These are phyloP conservation scores for Datnioides undecimradiatus DNA, from an alignment of 2,113 vertebrate species.

Conservation along the genomic window DNA sequence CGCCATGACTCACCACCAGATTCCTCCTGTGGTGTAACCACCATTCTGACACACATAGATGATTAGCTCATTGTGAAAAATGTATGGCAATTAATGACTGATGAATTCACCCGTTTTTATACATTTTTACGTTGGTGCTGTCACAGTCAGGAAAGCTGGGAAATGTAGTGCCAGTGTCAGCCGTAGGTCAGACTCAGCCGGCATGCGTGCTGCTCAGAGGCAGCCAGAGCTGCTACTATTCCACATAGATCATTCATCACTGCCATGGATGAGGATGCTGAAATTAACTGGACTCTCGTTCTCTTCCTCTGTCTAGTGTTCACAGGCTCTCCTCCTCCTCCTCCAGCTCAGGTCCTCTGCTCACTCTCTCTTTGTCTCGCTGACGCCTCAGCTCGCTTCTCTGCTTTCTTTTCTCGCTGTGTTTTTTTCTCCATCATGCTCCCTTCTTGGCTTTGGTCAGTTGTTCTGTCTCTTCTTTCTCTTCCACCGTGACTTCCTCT, in stretches of 20 bases:
- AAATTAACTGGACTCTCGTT: conserved; percentile 78
- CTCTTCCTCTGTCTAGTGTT: conserved; percentile 48
- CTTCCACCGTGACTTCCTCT: conserved; percentile 41
- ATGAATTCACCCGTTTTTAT: conserved; percentile 42
- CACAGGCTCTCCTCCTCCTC: conserved; percentile 47
- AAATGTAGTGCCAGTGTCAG: conserved; percentile 60
- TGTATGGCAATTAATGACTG: conserved; percentile 44
- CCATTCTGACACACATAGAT: conserved; percentile 38
- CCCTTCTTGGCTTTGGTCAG: conserved; percentile 17
- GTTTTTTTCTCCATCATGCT: background rate
- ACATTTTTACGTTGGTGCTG: conserved; percentile 26
- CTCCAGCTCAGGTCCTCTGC: conserved; percentile 35
- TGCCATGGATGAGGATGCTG: conserved; percentile 76
- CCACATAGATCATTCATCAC: conserved; percentile 78
- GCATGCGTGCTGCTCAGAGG: conserved; percentile 52
- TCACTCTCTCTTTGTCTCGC: conserved; percentile 57
- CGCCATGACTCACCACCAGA: conserved; percentile 77
- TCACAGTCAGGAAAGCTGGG: conserved; percentile 42
- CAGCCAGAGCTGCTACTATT: conserved; percentile 63
- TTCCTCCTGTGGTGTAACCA: conserved; percentile 65
- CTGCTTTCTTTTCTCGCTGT: conserved; percentile 29
- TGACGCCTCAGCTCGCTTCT: conserved; percentile 51
- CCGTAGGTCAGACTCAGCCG: conserved; percentile 64
- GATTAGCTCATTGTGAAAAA: conserved; percentile 51
- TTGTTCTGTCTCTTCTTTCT: conserved; percentile 49